These are phyloP conservation scores for Spinus olivaceus DNA, from an alignment of 2,797 vertebrate species.

Conservation along the genomic window DNA sequence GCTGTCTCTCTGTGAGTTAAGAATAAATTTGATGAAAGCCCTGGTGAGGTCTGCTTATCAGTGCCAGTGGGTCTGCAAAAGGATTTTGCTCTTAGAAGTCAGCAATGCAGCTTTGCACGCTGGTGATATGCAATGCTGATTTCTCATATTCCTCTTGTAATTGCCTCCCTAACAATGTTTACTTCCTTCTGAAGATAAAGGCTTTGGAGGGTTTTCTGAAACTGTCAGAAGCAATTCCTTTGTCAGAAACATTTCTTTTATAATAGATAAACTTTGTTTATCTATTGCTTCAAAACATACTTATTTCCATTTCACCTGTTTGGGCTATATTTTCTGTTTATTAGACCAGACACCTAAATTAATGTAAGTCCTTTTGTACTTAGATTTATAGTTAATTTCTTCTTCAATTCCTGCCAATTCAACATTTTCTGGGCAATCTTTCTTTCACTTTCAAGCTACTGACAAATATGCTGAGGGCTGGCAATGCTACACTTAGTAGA, in stretches of 20 bases:
- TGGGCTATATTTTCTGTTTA: not conserved
- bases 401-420: not conserved
- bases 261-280: not conserved
- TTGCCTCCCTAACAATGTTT: not conserved
- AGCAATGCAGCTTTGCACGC: not conserved
- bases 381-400: not conserved
- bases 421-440: not conserved
- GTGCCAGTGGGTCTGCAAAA: not conserved
- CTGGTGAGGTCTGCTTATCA: not conserved
- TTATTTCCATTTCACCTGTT: conserved; percentile 13
- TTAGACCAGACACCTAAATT: not conserved
- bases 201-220: not conserved
- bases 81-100: not conserved
- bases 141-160: conserved; percentile 8
- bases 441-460: not conserved
- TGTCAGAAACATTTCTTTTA: not conserved
- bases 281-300: not conserved
- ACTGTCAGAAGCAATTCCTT: not conserved
- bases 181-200: not conserved
- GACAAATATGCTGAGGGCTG: not conserved
- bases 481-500: not conserved
- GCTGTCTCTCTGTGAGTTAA: not conserved
- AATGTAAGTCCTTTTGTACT: not conserved
- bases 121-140: not conserved
- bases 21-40: not conserved